Base-by-base conservation (phyloP, 2,888 invertebrate species). In the Liodrosophila aerea region DNA sequence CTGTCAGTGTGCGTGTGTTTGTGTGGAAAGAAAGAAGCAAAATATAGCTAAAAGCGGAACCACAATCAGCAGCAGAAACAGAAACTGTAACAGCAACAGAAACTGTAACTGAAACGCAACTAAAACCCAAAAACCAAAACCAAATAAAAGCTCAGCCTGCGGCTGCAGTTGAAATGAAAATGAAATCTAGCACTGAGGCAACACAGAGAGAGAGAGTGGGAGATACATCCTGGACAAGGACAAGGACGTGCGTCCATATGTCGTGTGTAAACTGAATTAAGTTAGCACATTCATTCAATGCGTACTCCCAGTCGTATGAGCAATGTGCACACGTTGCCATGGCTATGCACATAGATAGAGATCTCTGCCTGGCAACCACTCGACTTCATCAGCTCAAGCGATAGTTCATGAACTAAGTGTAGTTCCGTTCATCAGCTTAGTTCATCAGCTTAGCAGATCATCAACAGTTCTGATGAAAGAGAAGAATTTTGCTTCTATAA, bases 201-300 rank as follows among this genome's bases (percentile, higher is more conserved):
- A 7, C 29, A 9, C 5, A 29, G 7, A 7, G 18, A 12, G 4
- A n/a, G 9, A 1, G 15, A 9, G 4, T 22, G 4, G n/a, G n/a
- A n/a, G n/a, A n/a, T n/a, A n/a, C 22, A 29, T 9, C 8, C 9
- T 9, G 46, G 12, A 13, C 11, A 3, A 1, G n/a, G 29, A n/a
- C 3, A 12, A 2, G 46, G 12, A 13, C n/a, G 7, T 15, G 31
- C 8, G 27, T 37, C 37, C 30, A 36, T 44, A 18, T 36, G 40
- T 37, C 46, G 64, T 59, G 56, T 53, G 60, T 60, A 52, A 70
- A 62, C 76, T 50, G 73, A 76, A 75, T 76, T 54, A 81, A 75
- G 73, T 80, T 80, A 52, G 52, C 47, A 40, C 57, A 51, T 30
- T 56, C 64, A 47, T 58, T 63, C 56, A n/a, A n/a, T n/a, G n/a